These are phyloP conservation scores for Halcyon smyrnensis DNA, from an alignment of 2,797 vertebrate species.

Conservation along the genomic window DNA sequence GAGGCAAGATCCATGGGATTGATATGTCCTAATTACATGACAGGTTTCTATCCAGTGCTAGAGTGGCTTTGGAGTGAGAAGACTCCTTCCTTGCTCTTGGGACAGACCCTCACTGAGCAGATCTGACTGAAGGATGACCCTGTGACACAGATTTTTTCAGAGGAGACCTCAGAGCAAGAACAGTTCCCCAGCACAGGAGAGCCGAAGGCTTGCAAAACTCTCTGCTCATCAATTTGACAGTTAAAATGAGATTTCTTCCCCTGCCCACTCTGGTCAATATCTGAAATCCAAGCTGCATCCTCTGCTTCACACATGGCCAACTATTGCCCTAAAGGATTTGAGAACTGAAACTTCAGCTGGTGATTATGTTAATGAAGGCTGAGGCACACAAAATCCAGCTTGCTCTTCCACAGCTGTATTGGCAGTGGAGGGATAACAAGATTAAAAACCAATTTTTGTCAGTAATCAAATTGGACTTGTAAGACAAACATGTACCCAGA, in stretches of 20 bases:
- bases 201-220: neutral
- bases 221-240: neutral
- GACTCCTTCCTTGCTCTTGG: neutral
- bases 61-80: neutral
- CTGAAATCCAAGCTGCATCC: neutral
- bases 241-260: neutral
- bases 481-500: neutral
- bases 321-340: constrained; percentile 2
- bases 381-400: neutral
- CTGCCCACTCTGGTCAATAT: neutral
- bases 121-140: neutral
- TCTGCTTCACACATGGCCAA: neutral
- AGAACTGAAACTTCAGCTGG: neutral
- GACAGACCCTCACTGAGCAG: neutral
- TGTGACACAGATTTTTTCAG: neutral
- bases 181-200: neutral
- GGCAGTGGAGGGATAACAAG: neutral
- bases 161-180: neutral
- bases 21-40: neutral
- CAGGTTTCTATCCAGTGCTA: neutral
- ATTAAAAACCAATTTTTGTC: constrained; percentile 13
- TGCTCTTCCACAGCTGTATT: neutral
- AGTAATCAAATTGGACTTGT: neutral
- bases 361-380: constrained; percentile 42
- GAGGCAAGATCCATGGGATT: neutral